Evolutionary conservation across 2,797 vertebrate genomes (phyloP).

Genomic region (Danio jaintianensis): DNA sequence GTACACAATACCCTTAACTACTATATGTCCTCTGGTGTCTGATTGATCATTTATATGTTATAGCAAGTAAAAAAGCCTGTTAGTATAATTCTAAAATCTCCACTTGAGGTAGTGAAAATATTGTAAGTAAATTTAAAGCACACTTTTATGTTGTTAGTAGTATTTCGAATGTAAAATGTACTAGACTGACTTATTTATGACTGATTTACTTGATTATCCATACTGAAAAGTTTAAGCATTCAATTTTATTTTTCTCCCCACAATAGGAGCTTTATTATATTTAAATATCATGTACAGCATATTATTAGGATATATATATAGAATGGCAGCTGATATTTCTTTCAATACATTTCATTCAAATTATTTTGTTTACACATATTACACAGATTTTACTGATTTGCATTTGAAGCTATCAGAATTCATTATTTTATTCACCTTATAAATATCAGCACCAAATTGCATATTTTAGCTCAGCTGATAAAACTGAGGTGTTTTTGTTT

Average conservation of each 20-base stretch:
- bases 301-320: too few species aligned
- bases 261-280: too few species aligned
- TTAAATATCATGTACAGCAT: too few species aligned
- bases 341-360: neutral
- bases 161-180: neutral
- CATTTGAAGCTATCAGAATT: neutral
- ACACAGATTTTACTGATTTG: neutral
- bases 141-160: neutral
- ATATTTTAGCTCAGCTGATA: neutral
- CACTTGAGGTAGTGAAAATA: too few species aligned
- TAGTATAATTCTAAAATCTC: too few species aligned
- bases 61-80: too few species aligned
- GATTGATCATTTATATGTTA: too few species aligned
- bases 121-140: too few species aligned
- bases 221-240: neutral
- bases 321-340: neutral
- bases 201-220: slow-evolving; percentile 6
- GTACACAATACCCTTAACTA: neutral
- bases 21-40: too few species aligned
- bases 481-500: too few species aligned
- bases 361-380: neutral
- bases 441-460: neutral
- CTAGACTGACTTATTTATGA: neutral
- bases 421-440: neutral
- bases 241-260: neutral